Percentiles rank a stretch among this genome's conserved stretches.
These are phyloP conservation scores for Enhydra lutris DNA, from an alignment of 2,113 vertebrate genomes.

Conservation along the genomic window DNA sequence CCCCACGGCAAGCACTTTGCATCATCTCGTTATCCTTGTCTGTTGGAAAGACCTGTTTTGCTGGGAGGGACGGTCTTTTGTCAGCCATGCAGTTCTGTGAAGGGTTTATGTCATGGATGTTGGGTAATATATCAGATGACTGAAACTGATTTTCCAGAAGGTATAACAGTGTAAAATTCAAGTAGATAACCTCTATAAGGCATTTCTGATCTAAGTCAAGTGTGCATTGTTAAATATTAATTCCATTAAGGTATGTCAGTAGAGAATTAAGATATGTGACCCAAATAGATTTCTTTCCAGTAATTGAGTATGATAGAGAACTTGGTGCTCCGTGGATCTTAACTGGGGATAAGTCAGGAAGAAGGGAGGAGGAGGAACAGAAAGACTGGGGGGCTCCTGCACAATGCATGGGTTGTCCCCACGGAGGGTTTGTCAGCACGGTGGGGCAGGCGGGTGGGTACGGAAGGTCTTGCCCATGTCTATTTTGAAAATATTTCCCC, in stretches of 20 bases:
- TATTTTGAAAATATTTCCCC: not conserved
- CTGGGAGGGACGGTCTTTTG: not conserved
- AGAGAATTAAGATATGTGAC: conserved; percentile 53
- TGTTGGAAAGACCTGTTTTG: not conserved
- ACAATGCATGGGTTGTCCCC: not conserved
- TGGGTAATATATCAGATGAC: not conserved
- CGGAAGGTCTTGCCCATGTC: not conserved
- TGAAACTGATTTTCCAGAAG: conserved; percentile 33
- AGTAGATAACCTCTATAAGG: conserved; percentile 6
- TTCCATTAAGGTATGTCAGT: conserved; percentile 25
- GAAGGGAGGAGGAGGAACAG: not conserved
- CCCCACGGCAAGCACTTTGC: not conserved
- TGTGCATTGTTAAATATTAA: conserved; percentile 58
- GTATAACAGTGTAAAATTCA: not conserved
- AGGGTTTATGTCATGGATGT: not conserved
- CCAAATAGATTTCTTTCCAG: conserved; percentile 52
- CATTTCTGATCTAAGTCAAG: conserved; percentile 51
- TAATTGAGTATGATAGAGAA: not conserved
- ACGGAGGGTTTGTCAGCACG: not conserved
- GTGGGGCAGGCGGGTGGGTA: rapidly evolving
- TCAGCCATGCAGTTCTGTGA: not conserved
- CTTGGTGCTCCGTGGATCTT: not conserved
- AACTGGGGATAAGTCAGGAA: not conserved
- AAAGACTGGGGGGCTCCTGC: not conserved
- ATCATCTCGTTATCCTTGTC: not conserved